Evolutionary conservation across 1,140 invertebrate genomes (phyloP).

Genomic region (Calycopis cecrops): DNA sequence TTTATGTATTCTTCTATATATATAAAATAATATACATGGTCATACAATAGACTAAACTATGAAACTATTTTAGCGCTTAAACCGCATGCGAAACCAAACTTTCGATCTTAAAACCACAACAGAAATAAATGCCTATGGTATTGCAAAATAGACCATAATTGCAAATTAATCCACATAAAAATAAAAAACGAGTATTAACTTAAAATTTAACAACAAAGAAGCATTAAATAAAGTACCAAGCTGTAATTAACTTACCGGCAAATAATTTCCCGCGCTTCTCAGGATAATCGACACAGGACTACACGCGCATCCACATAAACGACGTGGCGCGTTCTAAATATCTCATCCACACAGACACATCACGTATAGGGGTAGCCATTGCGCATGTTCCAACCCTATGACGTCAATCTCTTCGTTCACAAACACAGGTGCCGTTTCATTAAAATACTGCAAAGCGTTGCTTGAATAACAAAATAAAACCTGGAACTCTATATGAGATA

Average conservation of each 20-base stretch:
- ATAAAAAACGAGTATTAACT: background rate
- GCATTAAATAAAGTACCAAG: background rate
- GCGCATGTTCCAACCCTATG: conserved; percentile 50
- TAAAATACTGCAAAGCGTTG: conserved; percentile 40
- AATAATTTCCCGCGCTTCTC: conserved; percentile 46
- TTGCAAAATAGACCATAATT: too few species aligned
- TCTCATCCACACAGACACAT: conserved; percentile 25
- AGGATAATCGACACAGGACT: background rate
- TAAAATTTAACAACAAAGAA: background rate
- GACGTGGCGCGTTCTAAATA: conserved; percentile 42
- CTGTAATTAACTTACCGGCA: conserved; percentile 35
- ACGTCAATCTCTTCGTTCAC: conserved; percentile 66
- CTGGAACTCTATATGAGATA: too few species aligned
- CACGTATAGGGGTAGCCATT: conserved; percentile 22
- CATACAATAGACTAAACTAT: too few species aligned
- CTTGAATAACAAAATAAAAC: conserved; percentile 8
- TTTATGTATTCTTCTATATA: too few species aligned
- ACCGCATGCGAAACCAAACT: too few species aligned
- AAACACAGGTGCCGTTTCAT: conserved; percentile 58
- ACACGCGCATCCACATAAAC: conserved; percentile 32
- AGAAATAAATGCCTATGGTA: too few species aligned
- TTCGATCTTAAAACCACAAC: too few species aligned
- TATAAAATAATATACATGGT: too few species aligned
- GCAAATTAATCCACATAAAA: too few species aligned
- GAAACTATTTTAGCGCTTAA: too few species aligned